Percentiles rank a stretch among this genome's conserved stretches.
phyloP scores from a whole-genome alignment of 2,113 vertebrate species.

The Ovis aries region DNA sequence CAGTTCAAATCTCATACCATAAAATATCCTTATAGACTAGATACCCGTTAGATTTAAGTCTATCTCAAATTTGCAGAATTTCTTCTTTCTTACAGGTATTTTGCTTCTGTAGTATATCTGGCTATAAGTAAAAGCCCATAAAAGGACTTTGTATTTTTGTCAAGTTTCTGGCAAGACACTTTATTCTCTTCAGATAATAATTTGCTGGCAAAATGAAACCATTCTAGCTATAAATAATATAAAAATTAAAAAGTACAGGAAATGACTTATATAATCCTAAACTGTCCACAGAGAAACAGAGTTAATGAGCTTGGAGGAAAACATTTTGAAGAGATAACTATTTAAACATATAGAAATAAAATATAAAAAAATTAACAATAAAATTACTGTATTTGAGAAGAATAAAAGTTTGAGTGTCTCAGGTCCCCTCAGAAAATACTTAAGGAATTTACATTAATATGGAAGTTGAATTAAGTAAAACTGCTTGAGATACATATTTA shows the following conservation, averaged over 20 bases:
- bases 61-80: not conserved
- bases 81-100: not conserved
- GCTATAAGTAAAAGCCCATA: not conserved
- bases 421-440: not conserved
- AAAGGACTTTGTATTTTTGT: not conserved
- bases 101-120: not conserved
- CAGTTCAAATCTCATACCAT: not conserved
- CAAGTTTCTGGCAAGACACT: not conserved
- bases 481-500: not conserved
- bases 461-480: not conserved
- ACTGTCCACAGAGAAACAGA: not conserved
- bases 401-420: not conserved
- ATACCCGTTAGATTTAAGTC: not conserved
- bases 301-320: not conserved
- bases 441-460: not conserved
- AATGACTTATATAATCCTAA: not conserved
- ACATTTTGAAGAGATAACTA: not conserved
- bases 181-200: not conserved
- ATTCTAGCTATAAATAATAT: not conserved
- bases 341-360: conserved; percentile 9
- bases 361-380: not conserved
- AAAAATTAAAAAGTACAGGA: not conserved
- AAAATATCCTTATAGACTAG: not conserved
- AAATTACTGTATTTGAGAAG: not conserved
- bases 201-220: not conserved